Evolutionary conservation across 2,797 vertebrate species (phyloP).

Genomic region (Danio tinwini): DNA sequence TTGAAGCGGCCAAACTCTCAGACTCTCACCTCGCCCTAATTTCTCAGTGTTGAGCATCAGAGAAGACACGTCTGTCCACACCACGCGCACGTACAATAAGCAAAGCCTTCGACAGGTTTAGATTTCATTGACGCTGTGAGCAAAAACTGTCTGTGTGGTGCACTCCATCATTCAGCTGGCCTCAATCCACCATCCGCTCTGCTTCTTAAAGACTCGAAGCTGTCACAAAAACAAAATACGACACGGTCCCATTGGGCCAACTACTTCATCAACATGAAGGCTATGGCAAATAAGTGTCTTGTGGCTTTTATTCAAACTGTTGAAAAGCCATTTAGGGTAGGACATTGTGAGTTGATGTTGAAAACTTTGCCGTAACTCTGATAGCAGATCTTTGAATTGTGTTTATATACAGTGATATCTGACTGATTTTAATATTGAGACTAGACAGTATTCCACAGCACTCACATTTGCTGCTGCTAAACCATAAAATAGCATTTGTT

Average conservation of each 20-base stretch:
- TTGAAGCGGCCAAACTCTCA: constrained; percentile 27
- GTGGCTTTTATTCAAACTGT: constrained; percentile 27
- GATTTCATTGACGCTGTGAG: constrained; percentile 34
- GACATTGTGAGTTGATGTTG: not conserved
- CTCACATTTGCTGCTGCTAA: no score
- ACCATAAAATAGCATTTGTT: no score
- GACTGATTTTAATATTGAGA: no score
- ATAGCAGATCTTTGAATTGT: not conserved
- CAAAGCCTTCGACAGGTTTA: constrained; percentile 59
- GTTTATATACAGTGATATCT: no score
- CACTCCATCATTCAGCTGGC: constrained; percentile 40
- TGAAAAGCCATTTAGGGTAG: constrained; percentile 19
- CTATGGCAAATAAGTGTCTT: constrained; percentile 33
- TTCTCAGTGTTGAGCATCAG: constrained; percentile 47
- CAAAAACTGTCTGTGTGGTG: constrained; percentile 41
- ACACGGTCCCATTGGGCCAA: constrained; percentile 39
- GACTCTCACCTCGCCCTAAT: constrained; percentile 46
- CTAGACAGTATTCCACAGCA: no score
- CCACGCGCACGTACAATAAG: constrained; percentile 65
- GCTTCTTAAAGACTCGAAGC: constrained; percentile 46
- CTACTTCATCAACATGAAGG: constrained; percentile 48
- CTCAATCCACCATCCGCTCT: constrained; percentile 34
- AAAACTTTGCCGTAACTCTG: not conserved
- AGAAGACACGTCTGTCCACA: constrained; percentile 65
- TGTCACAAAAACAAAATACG: constrained; percentile 49